These are phyloP conservation scores for Paguma larvata DNA, from an alignment of 2,797 vertebrate genomes.

Conservation along the genomic window DNA sequence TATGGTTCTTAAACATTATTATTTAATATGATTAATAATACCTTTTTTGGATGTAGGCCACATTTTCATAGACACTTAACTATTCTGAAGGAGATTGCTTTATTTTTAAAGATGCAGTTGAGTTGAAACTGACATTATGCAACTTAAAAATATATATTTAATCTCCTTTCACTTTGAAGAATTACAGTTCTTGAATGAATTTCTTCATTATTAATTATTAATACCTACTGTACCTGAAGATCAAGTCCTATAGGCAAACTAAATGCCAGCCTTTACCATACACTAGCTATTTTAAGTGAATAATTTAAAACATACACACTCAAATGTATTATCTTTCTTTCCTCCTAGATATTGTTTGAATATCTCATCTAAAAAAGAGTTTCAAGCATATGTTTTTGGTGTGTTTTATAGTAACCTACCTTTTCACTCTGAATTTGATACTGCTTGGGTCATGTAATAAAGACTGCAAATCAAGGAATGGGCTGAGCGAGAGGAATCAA, in stretches of 20 bases:
- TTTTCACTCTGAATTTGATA: background rate
- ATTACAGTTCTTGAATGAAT: background rate
- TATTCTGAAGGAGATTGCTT: conserved; percentile 72
- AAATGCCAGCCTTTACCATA: background rate
- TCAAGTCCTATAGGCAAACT: background rate
- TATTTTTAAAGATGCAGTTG: conserved; percentile 71
- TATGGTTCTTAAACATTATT: conserved; percentile 77
- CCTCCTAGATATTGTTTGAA: background rate
- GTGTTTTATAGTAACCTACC: background rate
- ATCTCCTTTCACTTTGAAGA: conserved; percentile 25
- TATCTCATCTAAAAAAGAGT: background rate
- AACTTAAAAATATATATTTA: conserved; percentile 49
- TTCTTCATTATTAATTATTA: background rate
- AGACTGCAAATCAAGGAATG: background rate
- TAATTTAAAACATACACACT: background rate
- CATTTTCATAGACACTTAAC: conserved; percentile 66
- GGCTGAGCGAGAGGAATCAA: background rate
- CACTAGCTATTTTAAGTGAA: background rate
- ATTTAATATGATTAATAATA: conserved; percentile 83
- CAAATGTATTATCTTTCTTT: background rate
- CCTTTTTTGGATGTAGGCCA: conserved; percentile 69
- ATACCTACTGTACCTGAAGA: background rate
- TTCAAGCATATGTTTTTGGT: background rate
- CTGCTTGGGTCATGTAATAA: background rate
- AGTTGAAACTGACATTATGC: conserved; percentile 20